Conservation (phyloP, 2,113 vertebrate genomes). For the Hemiprocne comata region DNA sequence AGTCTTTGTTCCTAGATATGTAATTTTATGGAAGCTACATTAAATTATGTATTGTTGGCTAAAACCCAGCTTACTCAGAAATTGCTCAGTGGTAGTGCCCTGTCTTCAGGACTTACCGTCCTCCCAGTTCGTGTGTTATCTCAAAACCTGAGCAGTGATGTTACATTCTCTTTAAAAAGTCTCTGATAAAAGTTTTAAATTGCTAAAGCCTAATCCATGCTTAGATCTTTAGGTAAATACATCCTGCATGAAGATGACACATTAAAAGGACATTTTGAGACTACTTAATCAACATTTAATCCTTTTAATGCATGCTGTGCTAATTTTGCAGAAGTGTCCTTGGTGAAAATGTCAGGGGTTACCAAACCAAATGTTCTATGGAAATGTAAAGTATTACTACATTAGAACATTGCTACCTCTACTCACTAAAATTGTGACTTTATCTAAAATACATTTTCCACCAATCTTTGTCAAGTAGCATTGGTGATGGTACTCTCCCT, state of each 20-base stretch:
- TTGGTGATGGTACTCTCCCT: neutral
- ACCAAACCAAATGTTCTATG: neutral
- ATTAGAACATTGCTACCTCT: neutral
- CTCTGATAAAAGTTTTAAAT: neutral
- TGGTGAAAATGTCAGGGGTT: neutral
- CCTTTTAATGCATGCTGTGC: neutral
- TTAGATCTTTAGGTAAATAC: neutral
- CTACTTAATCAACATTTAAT: neutral
- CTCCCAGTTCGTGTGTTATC: neutral
- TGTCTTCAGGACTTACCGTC: neutral
- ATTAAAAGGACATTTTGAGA: neutral
- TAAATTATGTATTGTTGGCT: neutral
- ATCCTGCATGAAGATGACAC: neutral
- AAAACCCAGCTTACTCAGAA: neutral
- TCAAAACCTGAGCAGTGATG: neutral
- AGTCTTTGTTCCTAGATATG: neutral
- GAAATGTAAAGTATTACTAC: neutral
- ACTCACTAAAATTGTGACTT: neutral
- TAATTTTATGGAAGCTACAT: neutral
- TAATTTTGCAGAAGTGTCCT: neutral
- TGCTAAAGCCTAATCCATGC: neutral
- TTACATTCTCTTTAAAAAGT: neutral
- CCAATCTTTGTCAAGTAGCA: neutral
- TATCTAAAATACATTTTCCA: neutral
- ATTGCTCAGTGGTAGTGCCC: neutral